phyloP scores from a whole-genome alignment of 2,888 invertebrate genomes.

The Torymus texanus region DNA sequence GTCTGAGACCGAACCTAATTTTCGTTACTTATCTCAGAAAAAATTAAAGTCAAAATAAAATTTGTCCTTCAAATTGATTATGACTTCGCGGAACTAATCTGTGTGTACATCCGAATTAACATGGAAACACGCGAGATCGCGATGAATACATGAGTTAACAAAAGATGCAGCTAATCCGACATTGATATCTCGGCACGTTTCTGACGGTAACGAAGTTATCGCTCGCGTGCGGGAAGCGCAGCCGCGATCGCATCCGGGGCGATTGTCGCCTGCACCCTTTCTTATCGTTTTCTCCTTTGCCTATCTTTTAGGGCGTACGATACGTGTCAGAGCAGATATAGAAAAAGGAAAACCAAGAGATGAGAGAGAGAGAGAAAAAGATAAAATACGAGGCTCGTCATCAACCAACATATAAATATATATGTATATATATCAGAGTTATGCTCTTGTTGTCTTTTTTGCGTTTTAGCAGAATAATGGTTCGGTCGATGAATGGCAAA shows the following conservation, averaged over 20 bases:
- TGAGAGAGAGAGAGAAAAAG: not conserved
- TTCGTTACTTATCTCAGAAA: too few relatives aligned
- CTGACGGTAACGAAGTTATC: constrained; percentile 29
- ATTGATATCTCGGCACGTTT: constrained; percentile 29
- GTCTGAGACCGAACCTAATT: too few relatives aligned
- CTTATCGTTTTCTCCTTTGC: constrained; percentile 49
- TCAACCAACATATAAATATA: not conserved
- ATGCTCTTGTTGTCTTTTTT: too few relatives aligned
- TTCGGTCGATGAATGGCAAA: too few relatives aligned
- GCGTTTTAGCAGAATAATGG: too few relatives aligned
- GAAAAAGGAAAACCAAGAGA: constrained; percentile 22
- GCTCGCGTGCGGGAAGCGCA: constrained; percentile 32
- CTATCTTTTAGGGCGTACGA: constrained; percentile 52
- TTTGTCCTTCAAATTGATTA: too few relatives aligned
- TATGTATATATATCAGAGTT: not conserved
- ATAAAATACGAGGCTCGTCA: constrained; percentile 24
- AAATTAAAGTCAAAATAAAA: too few relatives aligned
- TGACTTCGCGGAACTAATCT: too few relatives aligned
- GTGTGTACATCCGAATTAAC: too few relatives aligned
- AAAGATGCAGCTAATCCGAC: constrained; percentile 33
- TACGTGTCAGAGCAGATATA: constrained; percentile 6
- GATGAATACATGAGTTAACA: too few relatives aligned
- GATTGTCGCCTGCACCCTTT: constrained; percentile 40
- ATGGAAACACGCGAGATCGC: not conserved
- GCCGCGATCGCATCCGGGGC: constrained; percentile 49